Base-by-base conservation (phyloP, 2,888 invertebrate genomes). In the Serripes groenlandicus region DNA sequence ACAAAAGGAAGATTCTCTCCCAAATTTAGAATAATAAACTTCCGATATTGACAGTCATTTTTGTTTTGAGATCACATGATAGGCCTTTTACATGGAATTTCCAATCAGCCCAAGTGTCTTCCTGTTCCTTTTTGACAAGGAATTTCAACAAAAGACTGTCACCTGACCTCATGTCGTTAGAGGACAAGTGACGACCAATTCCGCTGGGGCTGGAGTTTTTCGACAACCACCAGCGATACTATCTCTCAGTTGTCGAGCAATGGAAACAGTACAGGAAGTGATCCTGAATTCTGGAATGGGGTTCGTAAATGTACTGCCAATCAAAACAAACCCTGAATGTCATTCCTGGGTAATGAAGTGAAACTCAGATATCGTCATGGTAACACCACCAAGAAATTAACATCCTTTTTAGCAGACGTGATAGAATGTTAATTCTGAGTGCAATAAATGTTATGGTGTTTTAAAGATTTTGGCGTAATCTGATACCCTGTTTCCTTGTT, bases 311-410 rank as follows among this genome's bases (percentile, higher is more conserved):
- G 64, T 64, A 35, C 64, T 64, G 64, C 64, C 64, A 64, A 64
- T 64, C 64, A 64, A 64, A 64, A 64, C 18, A 62, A 30, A n/a
- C n/a, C 64, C 64, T n/a, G 34, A 21, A 34, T 64, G 64, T 64
- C 64, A 64, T 34, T n/a, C 32, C 34, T 30, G 35, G 64, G 64
- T 64, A 64, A 64, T 64, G 64, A 64, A 56, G 56, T 56, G 56
- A 56, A 64, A 64, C 64, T 64, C 64, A 56, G 56, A 56, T 56
- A 56, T 56, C 56, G 56, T 56, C 56, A 56, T 56, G 56, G 56
- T n/a, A 56, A 56, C 56, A 56, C 56, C 56, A 56, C 23, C 56
- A 56, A 26, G 56, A 56, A 56, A 56, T 56, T n/a, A 56, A 56
- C 56, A 56, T 56, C n/a, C 28, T 56, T 56, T 56, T 56, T 56